Base-by-base conservation (phyloP, 2,113 vertebrate species). In the Atrichornis clamosus region DNA sequence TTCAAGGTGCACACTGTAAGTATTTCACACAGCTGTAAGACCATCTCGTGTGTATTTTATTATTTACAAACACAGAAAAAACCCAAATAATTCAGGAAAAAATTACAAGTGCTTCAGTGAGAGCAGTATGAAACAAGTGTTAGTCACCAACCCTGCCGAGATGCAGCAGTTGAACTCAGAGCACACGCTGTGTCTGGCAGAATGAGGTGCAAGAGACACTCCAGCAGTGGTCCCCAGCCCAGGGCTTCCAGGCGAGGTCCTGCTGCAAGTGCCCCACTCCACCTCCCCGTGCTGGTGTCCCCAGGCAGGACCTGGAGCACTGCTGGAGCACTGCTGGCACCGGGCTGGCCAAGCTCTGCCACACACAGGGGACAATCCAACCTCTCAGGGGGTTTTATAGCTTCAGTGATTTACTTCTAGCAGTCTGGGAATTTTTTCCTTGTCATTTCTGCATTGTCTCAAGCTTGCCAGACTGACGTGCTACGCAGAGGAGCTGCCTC, bases 311-410 rank as follows among this genome's bases (percentile, higher is more conserved):
- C 30, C 39, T 0, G 15, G 69, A 50, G 35, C 83, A 5, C 86
- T 83, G 91, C 85, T 41, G 4, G 7, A 76, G 58, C 76, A 15
- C 39, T 2, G 59, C 49, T 27, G 78, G 55, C 8, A 2, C 41
- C 0, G 3, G 67, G 19, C 83, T 67, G 90, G 33, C 69, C 3
- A 3, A 44, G 70, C 62, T 79, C 23, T 32, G 55, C 5, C 64
- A 24, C 87, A 10, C n/a, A 4, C 35, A 18, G 17, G 47, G 89
- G 90, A 92, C 92, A 90, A 73, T 90, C 35, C 97, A 96, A 88
- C 96, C 95, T 95, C 96, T 41, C 0, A 1, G 6, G 9, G 4
- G 13, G 10, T 5, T 56, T 4, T 4, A 30, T 33, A 73, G 58
- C 47, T 56, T 42, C 26, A 27, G 50, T 0, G 2, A 9, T 39